These are phyloP conservation scores for Brachionus asplanchnoidis DNA, from an alignment of 1,140 invertebrate species.

Conservation along the genomic window DNA sequence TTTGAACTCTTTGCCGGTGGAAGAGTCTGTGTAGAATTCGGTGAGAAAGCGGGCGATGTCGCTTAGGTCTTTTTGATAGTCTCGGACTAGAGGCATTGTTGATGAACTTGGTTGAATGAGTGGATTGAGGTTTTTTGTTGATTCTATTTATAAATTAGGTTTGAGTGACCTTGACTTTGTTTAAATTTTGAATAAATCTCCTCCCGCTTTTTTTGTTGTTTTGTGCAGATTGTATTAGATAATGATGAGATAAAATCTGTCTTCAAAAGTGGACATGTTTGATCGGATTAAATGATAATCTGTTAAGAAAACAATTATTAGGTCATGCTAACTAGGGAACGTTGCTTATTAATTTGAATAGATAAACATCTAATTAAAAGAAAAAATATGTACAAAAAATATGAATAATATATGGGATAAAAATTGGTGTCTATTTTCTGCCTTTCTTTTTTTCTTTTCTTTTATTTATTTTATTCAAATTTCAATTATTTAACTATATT, in stretches of 20 bases:
- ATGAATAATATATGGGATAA: too few relatives aligned
- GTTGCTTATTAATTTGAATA: too few relatives aligned
- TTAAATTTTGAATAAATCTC: background rate
- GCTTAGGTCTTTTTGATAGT: background rate
- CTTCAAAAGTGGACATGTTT: background rate
- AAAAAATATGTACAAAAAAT: too few relatives aligned
- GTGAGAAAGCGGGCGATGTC: background rate
- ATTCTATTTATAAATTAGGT: background rate
- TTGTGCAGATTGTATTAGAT: background rate
- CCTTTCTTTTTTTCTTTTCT: too few relatives aligned
- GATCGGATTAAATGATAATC: background rate
- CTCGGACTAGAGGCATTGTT: background rate
- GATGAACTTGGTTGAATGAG: too few relatives aligned
- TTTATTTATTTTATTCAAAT: too few relatives aligned
- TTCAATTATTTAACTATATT: too few relatives aligned
- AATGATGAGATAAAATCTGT: background rate
- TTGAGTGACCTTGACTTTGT: background rate
- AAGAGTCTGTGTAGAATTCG: constrained; percentile 13
- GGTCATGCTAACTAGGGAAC: too few relatives aligned
- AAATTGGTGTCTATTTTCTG: too few relatives aligned
- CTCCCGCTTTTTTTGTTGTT: background rate
- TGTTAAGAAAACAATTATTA: background rate
- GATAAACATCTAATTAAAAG: too few relatives aligned
- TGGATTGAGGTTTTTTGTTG: background rate
- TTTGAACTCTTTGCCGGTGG: background rate